Evolutionary conservation across 1,140 invertebrate genomes (phyloP).

Genomic region (Neodiprion virginianus): DNA sequence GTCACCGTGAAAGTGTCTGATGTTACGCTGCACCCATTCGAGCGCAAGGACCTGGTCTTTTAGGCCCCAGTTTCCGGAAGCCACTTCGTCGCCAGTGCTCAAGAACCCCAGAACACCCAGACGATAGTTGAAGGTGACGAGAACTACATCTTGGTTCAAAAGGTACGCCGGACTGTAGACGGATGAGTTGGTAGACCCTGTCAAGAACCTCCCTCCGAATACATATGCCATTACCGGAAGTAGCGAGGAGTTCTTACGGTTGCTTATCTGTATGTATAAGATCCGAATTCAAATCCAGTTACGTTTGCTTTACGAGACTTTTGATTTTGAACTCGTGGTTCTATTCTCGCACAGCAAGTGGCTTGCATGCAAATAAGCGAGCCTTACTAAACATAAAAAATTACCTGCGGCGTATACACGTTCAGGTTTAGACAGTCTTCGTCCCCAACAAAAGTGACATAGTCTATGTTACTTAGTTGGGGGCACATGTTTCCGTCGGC

Average conservation of each 20-base stretch:
- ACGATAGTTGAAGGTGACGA: no score
- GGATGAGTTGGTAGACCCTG: slow-evolving; percentile 55
- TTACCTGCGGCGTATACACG: slow-evolving; percentile 52
- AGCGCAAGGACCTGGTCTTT: no score
- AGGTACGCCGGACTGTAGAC: slow-evolving; percentile 48
- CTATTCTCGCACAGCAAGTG: no score
- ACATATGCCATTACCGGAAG: slow-evolving; percentile 38
- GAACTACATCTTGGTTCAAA: no score
- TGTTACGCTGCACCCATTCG: no score
- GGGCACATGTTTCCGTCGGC: slow-evolving; percentile 49
- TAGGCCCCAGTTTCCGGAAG: no score
- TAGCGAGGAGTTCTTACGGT: background rate
- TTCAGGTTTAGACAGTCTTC: slow-evolving; percentile 58
- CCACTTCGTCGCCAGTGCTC: no score
- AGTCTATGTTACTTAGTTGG: slow-evolving; percentile 34
- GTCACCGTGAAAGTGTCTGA: slow-evolving; percentile 42
- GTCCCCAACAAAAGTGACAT: slow-evolving; percentile 32
- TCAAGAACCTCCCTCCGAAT: slow-evolving; percentile 63
- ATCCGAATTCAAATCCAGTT: slow-evolving; percentile 22
- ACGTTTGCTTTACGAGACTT: background rate
- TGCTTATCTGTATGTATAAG: slow-evolving; percentile 6
- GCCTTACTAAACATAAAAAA: slow-evolving; percentile 8
- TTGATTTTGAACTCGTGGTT: background rate
- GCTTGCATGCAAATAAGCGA: background rate
- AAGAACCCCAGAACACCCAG: no score